These are phyloP conservation scores for Eriosoma lanigerum DNA, from an alignment of 1,140 invertebrate genomes.

Conservation along the genomic window DNA sequence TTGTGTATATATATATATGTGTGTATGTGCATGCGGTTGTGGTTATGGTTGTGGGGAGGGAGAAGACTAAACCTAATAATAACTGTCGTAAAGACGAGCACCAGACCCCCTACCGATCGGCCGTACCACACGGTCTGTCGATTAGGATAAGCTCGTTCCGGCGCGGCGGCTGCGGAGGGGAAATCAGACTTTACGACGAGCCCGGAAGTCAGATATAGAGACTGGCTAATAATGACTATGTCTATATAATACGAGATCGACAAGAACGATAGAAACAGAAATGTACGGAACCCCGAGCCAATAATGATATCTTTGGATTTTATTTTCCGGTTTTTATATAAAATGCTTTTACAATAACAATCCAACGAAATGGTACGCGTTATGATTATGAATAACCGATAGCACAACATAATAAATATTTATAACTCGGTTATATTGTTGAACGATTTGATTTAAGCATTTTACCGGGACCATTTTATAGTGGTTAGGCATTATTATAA, in stretches of 20 bases:
- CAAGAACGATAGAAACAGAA: neutral
- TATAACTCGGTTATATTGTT: no score
- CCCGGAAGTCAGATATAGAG: conserved; percentile 27
- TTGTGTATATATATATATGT: neutral
- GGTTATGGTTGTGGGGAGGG: neutral
- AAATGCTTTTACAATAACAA: conserved; percentile 7
- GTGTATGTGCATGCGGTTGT: no score
- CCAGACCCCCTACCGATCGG: conserved; percentile 3
- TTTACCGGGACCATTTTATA: no score
- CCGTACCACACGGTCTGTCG: conserved; percentile 28
- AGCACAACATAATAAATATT: no score
- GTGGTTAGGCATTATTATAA: no score
- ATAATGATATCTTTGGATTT: neutral
- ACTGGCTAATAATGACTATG: conserved; percentile 31
- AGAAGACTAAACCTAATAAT: conserved; percentile 47
- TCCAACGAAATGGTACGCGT: neutral
- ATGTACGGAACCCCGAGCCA: neutral
- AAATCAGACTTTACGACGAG: conserved; percentile 32
- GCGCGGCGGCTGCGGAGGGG: neutral
- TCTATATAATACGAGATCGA: neutral
- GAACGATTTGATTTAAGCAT: no score
- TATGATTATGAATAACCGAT: no score
- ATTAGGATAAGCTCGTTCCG: conserved; percentile 44
- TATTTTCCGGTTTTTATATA: neutral
- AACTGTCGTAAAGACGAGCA: conserved; percentile 45